Evolutionary conservation across 92 coral and sea anemone genomes (phyloP), one percentile per base, ranked within the genome.

Genomic region (Montipora capitata): DNA sequence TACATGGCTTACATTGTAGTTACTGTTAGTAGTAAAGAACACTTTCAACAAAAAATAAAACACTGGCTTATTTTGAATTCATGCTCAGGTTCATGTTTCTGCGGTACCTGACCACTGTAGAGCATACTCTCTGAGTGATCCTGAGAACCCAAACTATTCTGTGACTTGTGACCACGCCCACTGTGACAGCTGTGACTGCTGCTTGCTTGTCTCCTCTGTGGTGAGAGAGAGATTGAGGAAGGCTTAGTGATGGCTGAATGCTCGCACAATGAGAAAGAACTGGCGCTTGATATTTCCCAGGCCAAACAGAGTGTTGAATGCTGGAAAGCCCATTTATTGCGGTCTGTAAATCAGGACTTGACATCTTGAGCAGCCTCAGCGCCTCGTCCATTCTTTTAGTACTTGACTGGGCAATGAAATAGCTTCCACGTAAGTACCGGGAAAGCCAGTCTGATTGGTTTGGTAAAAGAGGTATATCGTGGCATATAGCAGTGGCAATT

Each of bases 381-480:
- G 15, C 43, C 43, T 44, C 85, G 12, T 80, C 85, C 74, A 80
- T 80, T 27, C 62, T 64, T 3, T 49, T 80, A 80, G 74, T 63
- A 44, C 63, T 80, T 68, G 74, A 80, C 61, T 80, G 85, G 74
- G 74, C 74, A 2, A 66, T 80, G 85, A 43, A 80, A 80, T 80
- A 16, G 65, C 74, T 87, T 3, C 85, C 91, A 9, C 80, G 73
- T 48, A 72, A 87, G 74, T 80, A 40, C 72, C 73, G 91, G 17
- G 82, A 80, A 80, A 80, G 91, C 73, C 87, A 87, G 70, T 69
- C 87, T 58, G 91, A 82, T 87, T 71, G 91, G 86, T 87, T 71
- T 39, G 91, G 79, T 8, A 87, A 73, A 74, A 45, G 77, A 69
- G 87, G 87, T 3, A 74, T 81, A 72, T 67, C 77, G 59, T 88